Conservation (phyloP, 2,888 invertebrate genomes). For the Geophilus truncorum region DNA sequence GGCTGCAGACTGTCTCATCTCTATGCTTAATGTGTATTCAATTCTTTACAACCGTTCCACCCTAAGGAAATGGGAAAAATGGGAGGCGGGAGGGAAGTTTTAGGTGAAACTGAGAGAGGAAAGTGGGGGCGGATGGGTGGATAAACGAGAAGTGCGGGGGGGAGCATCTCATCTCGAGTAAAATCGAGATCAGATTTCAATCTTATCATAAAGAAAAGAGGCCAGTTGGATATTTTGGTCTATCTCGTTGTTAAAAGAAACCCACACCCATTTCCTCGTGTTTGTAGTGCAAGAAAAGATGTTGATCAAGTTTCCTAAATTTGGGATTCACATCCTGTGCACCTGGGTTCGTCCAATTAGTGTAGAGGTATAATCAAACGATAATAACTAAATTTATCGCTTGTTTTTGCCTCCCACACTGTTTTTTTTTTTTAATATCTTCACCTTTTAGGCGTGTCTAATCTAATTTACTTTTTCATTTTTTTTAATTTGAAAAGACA, state of each 20-base stretch:
- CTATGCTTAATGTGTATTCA: neutral
- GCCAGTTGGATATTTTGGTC: neutral
- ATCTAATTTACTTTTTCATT: neutral
- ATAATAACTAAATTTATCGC: neutral
- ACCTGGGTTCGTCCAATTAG: neutral
- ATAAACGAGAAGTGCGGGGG: neutral
- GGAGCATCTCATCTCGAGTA: neutral
- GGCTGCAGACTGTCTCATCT: neutral
- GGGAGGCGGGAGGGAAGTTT: neutral
- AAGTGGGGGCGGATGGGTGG: neutral
- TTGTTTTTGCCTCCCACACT: neutral
- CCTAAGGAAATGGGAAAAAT: neutral
- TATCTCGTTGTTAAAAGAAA: neutral
- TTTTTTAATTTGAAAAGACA: too few relatives aligned
- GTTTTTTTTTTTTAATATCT: neutral
- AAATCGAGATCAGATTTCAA: slow-evolving; percentile 2
- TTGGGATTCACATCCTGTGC: neutral
- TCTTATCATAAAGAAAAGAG: neutral
- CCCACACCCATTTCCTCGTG: neutral
- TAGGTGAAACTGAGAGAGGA: too few relatives aligned
- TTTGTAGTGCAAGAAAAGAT: neutral
- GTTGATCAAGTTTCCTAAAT: neutral
- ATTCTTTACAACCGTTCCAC: neutral
- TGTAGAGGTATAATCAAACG: neutral
- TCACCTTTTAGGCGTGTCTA: neutral